Percentiles rank a stretch among this genome's conserved stretches.
phyloP scores from a whole-genome alignment of 2,113 vertebrate genomes.

The Anguilla japonica region DNA sequence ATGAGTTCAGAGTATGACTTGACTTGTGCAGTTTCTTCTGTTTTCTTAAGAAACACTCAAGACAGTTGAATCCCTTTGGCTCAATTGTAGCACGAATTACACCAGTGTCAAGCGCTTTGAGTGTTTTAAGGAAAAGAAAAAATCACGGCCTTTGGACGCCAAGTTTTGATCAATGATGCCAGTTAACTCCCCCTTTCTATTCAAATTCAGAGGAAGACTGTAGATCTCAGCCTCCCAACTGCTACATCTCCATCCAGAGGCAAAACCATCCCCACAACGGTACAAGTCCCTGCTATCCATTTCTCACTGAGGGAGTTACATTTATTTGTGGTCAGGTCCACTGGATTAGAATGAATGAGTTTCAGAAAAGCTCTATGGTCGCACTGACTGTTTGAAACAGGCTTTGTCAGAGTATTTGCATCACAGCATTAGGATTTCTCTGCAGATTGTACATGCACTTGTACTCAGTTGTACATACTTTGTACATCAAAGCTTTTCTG shows the following conservation, averaged over 20 bases:
- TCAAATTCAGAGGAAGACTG: slow-evolving; percentile 87
- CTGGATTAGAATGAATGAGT: not conserved
- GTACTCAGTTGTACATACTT: not conserved
- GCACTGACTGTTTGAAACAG: not conserved
- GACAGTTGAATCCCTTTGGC: not conserved
- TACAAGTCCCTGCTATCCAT: slow-evolving; percentile 75
- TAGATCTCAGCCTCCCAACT: slow-evolving; percentile 83
- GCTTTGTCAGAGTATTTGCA: not conserved
- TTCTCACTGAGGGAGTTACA: slow-evolving; percentile 39
- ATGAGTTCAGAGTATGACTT: not conserved
- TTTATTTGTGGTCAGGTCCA: not conserved
- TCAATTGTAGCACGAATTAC: not conserved
- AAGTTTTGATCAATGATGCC: slow-evolving; percentile 34
- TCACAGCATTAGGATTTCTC: not conserved
- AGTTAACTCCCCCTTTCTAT: slow-evolving; percentile 70
- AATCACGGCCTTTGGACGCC: not conserved
- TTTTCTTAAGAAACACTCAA: not conserved
- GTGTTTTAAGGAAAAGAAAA: not conserved
- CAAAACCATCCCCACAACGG: slow-evolving; percentile 92
- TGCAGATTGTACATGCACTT: no score
- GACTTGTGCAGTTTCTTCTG: not conserved
- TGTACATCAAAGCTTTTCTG: not conserved
- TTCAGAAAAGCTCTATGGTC: not conserved
- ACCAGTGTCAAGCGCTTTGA: not conserved
- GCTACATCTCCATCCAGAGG: slow-evolving; percentile 87